phyloP scores from a whole-genome alignment of 2,888 invertebrate genomes.

The Dendrolimus houi region DNA sequence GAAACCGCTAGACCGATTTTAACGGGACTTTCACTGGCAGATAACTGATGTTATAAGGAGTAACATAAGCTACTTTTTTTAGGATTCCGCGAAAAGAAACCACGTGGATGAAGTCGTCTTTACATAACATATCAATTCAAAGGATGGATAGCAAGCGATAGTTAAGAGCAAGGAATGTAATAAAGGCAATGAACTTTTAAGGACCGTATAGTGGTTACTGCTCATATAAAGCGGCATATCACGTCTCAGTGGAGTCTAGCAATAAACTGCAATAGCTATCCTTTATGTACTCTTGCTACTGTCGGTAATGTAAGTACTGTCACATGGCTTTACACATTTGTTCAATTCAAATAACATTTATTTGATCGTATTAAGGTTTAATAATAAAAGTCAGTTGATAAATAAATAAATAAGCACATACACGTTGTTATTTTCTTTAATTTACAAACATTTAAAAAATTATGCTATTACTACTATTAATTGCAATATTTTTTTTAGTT shows the following conservation, averaged over 20 bases:
- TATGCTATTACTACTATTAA: too few relatives aligned
- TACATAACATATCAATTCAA: too few relatives aligned
- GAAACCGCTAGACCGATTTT: too few relatives aligned
- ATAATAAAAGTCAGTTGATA: not conserved
- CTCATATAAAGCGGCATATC: not conserved
- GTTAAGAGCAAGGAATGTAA: not conserved
- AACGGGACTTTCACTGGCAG: too few relatives aligned
- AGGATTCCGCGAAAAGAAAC: too few relatives aligned
- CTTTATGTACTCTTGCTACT: not conserved
- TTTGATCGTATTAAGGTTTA: not conserved
- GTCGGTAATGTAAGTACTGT: too few relatives aligned
- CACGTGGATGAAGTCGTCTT: too few relatives aligned
- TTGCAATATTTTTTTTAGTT: too few relatives aligned
- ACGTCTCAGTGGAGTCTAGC: not conserved
- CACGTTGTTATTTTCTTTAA: not conserved
- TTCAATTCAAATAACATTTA: not conserved
- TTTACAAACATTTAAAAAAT: not conserved
- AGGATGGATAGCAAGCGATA: not conserved
- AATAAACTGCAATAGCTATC: not conserved
- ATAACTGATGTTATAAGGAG: too few relatives aligned
- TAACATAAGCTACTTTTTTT: too few relatives aligned
- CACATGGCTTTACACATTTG: too few relatives aligned
- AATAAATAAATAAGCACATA: not conserved
- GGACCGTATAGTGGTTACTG: not conserved
- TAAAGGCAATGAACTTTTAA: not conserved